Percentiles rank a stretch among this genome's conserved stretches.
phyloP scores from a whole-genome alignment of 2,888 invertebrate species.

The Bombylius discolor region DNA sequence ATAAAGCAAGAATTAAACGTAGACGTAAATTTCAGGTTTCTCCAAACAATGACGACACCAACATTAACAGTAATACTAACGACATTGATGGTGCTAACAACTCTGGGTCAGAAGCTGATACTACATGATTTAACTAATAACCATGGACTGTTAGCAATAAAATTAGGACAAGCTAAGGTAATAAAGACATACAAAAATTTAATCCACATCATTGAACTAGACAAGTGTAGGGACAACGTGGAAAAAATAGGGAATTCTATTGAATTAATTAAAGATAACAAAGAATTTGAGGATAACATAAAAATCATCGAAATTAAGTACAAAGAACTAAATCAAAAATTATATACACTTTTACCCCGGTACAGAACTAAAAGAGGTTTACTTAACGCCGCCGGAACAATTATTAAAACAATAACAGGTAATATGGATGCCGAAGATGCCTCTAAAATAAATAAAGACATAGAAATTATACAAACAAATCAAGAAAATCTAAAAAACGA shows the following conservation, averaged over 20 bases:
- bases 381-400: not conserved
- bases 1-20: not conserved
- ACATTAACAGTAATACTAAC: too few species aligned
- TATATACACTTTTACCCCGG: not conserved
- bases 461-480: not conserved
- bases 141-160: too few species aligned
- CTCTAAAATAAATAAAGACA: not conserved
- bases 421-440: constrained; percentile 1
- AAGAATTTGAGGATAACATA: not conserved
- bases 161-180: too few species aligned
- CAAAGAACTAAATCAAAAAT: not conserved
- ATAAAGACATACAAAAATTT: too few species aligned
- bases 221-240: not conserved
- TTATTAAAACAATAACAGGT: not conserved
- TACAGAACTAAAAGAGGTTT: not conserved
- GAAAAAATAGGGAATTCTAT: not conserved
- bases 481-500: not conserved
- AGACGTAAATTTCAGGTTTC: not conserved
- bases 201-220: not conserved
- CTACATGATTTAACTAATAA: too few species aligned
- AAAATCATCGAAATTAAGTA: not conserved
- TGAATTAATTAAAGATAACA: not conserved
- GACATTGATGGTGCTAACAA: too few species aligned
- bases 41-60: too few species aligned
- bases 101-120: too few species aligned